phyloP scores from a whole-genome alignment of 2,797 vertebrate species.

The Hydrophis major region DNA sequence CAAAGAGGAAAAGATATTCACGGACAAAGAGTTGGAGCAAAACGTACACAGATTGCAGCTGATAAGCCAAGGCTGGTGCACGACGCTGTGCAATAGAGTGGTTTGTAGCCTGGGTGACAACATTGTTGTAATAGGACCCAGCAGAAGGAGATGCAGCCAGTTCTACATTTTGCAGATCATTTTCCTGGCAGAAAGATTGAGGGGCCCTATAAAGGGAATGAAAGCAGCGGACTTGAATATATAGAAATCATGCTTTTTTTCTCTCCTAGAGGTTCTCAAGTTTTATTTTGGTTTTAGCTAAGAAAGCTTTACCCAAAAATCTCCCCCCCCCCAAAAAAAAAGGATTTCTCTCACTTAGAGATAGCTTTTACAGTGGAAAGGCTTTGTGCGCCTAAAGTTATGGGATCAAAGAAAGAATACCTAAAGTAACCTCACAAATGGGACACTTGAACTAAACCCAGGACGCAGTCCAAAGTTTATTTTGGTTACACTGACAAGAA shows the following conservation, averaged over 20 bases:
- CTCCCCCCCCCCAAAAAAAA: neutral
- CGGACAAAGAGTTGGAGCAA: slow-evolving; percentile 34
- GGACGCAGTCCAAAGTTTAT: slow-evolving; percentile 3
- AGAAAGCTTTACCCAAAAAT: slow-evolving; percentile 30
- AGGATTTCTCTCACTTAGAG: slow-evolving; percentile 51
- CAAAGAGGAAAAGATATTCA: slow-evolving; percentile 41
- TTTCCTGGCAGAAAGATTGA: slow-evolving; percentile 49
- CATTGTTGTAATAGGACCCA: slow-evolving; percentile 46
- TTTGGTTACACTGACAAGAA: neutral
- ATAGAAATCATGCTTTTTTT: slow-evolving; percentile 10
- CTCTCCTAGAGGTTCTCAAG: rapidly evolving
- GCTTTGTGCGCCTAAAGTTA: slow-evolving; percentile 53
- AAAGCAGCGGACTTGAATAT: slow-evolving; percentile 10
- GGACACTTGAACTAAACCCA: slow-evolving; percentile 14
- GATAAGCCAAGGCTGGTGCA: slow-evolving; percentile 25
- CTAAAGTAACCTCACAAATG: slow-evolving; percentile 15
- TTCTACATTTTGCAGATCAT: slow-evolving; percentile 38
- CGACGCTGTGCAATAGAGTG: neutral
- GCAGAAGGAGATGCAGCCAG: slow-evolving; percentile 35
- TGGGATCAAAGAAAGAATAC: slow-evolving; percentile 30
- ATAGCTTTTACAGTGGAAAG: slow-evolving; percentile 52
- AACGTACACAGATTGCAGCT: neutral
- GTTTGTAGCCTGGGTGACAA: slow-evolving; percentile 52
- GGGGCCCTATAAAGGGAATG: slow-evolving; percentile 58
- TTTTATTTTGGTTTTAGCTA: slow-evolving; percentile 18